Evolutionary conservation across 2,113 vertebrate species (phyloP), one percentile per base, ranked within the genome.

Genomic region (Felis chaus): DNA sequence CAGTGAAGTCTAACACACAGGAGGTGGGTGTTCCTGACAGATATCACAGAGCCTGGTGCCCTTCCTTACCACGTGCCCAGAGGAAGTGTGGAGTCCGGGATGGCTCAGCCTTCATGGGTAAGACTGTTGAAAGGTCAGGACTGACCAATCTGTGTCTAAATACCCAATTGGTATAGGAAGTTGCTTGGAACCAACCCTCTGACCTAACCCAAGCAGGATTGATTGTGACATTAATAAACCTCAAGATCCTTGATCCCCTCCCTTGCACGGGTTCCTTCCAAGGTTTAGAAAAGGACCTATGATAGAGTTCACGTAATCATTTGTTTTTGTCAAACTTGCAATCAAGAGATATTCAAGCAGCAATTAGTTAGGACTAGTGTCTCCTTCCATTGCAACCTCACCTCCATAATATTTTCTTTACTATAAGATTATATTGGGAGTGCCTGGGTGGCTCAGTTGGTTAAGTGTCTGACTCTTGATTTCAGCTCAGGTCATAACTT

Each of bases 1-100:
- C 57, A 55, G 68, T 15, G 19, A 82, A 57, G 57, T 76, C 29
- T 11, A 12, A 27, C 39, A 9, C 6, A 53, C 41, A 27, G 15
- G 48, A 76, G 63, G 6, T 29, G 1, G 45, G 78, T 63, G 33
- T 41, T 94, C 53, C 79, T 21, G 41, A 53, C 11, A 36, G 87
- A 31, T 9, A 45, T 4, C 29, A 12, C 1, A 1, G 33, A 68
- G 61, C 27, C 7, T 0, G 1, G n/a, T 1, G 1, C 39, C 7
- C 3, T 0, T 65, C 9, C 41, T 65, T 33, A 50, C 78, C 2
- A 0, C 18, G 4, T 15, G 23, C 41, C 13, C 0, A 1, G 41
- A 69, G 19, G n/a, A 89, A 69, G 9, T 39, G 10, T 14, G 10
- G 69, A 68, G 16, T 29, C 33, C 16, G 14, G 3, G 18, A 21